Base-by-base conservation (phyloP, 2,113 vertebrate species). In the Pelobates fuscus region DNA sequence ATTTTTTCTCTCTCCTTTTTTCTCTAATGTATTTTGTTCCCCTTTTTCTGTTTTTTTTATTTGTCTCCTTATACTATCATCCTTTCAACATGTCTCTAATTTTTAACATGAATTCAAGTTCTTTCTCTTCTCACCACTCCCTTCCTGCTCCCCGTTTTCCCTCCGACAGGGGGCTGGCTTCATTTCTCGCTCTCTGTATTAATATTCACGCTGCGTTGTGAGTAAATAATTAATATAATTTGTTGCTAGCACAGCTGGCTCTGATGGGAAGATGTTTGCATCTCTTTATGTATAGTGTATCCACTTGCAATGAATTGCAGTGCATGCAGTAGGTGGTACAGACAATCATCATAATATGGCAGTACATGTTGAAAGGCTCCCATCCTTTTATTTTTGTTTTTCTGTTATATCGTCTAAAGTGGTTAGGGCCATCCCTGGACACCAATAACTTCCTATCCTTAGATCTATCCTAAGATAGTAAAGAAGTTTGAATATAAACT, bases 1-100 rank as follows among this genome's bases (percentile, higher is more conserved):
- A 41, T 12, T 12, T 12, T 18, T 5, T 60, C 55, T 21, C 30
- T n/a, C 41, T 61, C n/a, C 14, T 29, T 49, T 52, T 27, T 27
- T 71, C 24, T 20, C 32, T n/a, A n/a, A n/a, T n/a, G n/a, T n/a
- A 21, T 60, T 17, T 44, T 54, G 23, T 37, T 18, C 64, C 54
- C 32, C 29, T 32, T 55, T 8, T 59, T 24, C 7, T 41, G 23
- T 30, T 55, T 32, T 25, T 67, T 20, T 58, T 67, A 69, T 54
- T 78, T 84, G 80, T 82, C 81, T 79, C 75, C 80, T 72, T 79
- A 72, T 79, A 77, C 74, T 32, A 12, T 37, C 57, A 20, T 24
- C 24, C 71, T 61, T 71, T 27, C 10, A 8, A 10, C 26, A 62
- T n/a, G n/a, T n/a, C n/a, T n/a, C n/a, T n/a, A n/a, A n/a, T n/a